A percentile compares a stretch with the other conserved stretches of the same genome.
Evolutionary conservation across 2,888 invertebrate species (phyloP).

Genomic region (Myathropa florea): DNA sequence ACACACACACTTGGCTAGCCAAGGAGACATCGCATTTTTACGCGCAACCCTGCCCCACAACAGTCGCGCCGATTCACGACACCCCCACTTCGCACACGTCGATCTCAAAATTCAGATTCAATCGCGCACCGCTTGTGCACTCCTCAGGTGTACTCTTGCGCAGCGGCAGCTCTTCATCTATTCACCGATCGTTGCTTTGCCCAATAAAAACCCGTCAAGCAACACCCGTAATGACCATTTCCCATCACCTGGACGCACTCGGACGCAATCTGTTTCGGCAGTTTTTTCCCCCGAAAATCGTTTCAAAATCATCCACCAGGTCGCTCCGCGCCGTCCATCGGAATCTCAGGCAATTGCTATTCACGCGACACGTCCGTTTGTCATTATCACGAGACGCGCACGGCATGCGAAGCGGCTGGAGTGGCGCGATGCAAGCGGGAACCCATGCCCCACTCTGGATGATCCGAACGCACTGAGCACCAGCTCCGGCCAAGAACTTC

Average conservation of each 20-base stretch:
- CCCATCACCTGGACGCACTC: conserved; percentile 24
- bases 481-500: not conserved
- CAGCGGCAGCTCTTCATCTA: conserved; percentile 20
- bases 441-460: conserved; percentile 3
- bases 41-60: not conserved
- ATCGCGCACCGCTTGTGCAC: not conserved
- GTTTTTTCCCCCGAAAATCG: conserved; percentile 26
- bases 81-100: not conserved
- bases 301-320: conserved; percentile 58
- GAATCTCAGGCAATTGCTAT: conserved; percentile 47
- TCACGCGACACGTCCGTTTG: conserved; percentile 64
- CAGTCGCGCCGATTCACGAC: not conserved
- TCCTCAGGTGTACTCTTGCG: conserved; percentile 2
- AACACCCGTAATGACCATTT: conserved; percentile 31
- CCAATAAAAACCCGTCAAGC: conserved; percentile 23
- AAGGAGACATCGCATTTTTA: not conserved
- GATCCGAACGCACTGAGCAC: not conserved
- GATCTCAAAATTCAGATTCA: not conserved
- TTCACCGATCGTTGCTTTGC: conserved; percentile 41
- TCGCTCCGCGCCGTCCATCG: not conserved
- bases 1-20: not conserved
- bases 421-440: not conserved
- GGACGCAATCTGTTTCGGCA: conserved; percentile 27
- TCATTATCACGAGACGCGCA: conserved; percentile 47
- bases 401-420: conserved; percentile 21